Evolutionary conservation across 37 sponge, comb jelly and placozoan genomes (phyloP).

Genomic region (Crambe crambe): DNA sequence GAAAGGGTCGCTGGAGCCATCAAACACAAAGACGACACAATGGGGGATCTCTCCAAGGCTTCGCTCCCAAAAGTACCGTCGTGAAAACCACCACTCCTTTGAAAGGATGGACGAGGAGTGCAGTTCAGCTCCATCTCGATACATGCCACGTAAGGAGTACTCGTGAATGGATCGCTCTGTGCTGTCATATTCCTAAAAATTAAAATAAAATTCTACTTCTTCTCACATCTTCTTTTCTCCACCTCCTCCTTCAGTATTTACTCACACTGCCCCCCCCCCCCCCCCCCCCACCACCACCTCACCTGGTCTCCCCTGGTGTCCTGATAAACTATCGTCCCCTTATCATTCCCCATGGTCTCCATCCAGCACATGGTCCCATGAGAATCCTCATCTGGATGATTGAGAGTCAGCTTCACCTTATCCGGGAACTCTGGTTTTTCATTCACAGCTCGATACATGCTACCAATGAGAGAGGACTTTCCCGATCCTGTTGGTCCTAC

Average conservation of each 20-base stretch:
- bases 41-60: slow-evolving; percentile 74
- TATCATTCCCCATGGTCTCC: slow-evolving; percentile 73
- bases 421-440: slow-evolving; percentile 66
- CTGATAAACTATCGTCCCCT: slow-evolving; percentile 80
- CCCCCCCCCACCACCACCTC: neutral
- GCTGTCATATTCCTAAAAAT: slow-evolving; percentile 61
- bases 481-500: slow-evolving; percentile 93
- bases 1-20: slow-evolving; percentile 92
- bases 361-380: slow-evolving; percentile 89
- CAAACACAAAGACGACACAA: slow-evolving; percentile 95
- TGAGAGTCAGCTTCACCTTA: slow-evolving; percentile 56
- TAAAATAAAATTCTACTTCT: neutral
- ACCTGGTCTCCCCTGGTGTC: slow-evolving; percentile 95
- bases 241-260: neutral
- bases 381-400: slow-evolving; percentile 66
- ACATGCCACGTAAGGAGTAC: slow-evolving; percentile 81
- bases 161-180: slow-evolving; percentile 70
- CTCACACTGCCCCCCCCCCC: neutral
- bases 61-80: slow-evolving; percentile 87
- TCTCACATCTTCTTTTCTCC: neutral
- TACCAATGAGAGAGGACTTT: slow-evolving; percentile 90
- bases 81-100: slow-evolving; percentile 82
- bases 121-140: slow-evolving; percentile 73
- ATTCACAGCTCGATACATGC: slow-evolving; percentile 78
- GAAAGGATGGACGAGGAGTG: slow-evolving; percentile 41